Percentiles rank a stretch among this genome's conserved stretches.
Conservation (phyloP, 2,888 invertebrate genomes). For the Amiota communis region DNA sequence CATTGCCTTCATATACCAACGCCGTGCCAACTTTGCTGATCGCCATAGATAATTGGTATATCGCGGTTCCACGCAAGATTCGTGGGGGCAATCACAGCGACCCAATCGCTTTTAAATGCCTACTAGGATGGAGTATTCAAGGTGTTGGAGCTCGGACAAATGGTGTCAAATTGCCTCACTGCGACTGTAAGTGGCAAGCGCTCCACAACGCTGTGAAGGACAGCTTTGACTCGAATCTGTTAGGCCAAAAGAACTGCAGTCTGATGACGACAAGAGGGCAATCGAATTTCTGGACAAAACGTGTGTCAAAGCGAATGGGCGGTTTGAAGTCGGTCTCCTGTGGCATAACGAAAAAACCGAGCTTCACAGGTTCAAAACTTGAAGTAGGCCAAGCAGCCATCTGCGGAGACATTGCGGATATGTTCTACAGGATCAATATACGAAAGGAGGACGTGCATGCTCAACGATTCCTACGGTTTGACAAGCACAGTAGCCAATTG, state of each 20-base stretch:
- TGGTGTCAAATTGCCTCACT: background rate
- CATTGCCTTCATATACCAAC: conserved; percentile 6
- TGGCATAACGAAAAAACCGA: conserved; percentile 7
- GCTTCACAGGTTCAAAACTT: background rate
- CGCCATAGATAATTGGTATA: conserved; percentile 5
- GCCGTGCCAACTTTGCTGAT: conserved; percentile 1
- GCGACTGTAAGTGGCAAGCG: conserved; percentile 4
- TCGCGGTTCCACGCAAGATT: conserved; percentile 14
- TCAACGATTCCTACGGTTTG: background rate
- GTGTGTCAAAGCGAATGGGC: background rate
- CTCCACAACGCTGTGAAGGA: background rate
- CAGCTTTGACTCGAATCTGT: background rate
- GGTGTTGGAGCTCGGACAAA: background rate
- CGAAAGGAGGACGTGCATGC: background rate
- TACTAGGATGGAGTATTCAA: conserved; percentile 24
- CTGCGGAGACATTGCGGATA: background rate
- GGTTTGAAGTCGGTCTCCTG: conserved; percentile 15
- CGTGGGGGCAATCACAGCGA: conserved; percentile 14
- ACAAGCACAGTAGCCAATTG: background rate
- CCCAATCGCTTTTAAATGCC: conserved; percentile 22
- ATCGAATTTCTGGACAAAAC: conserved; percentile 4
- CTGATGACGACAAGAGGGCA: conserved; percentile 8
- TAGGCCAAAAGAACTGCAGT: conserved; percentile 12
- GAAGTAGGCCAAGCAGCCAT: background rate
- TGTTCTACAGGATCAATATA: background rate